phyloP scores from a whole-genome alignment of 2,888 invertebrate genomes.

The Augiades crinisus region DNA sequence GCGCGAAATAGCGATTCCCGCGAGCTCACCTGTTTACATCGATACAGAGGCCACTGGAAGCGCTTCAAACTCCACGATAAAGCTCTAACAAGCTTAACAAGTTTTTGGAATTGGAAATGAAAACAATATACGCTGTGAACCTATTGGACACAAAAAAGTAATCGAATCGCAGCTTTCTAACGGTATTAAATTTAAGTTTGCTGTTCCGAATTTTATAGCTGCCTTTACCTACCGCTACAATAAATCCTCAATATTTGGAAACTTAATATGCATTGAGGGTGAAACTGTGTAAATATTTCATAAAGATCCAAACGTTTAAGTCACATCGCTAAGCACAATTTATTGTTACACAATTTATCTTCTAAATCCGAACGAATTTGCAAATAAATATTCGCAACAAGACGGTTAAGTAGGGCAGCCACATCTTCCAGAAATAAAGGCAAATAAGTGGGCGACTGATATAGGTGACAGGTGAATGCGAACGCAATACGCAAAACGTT shows the following conservation, averaged over 20 bases:
- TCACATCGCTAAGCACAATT: neutral
- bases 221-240: conserved; percentile 55
- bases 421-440: conserved; percentile 17
- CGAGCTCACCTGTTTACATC: conserved; percentile 65
- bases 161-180: too few species aligned
- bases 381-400: conserved; percentile 16
- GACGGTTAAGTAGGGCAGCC: conserved; percentile 13
- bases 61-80: conserved; percentile 19
- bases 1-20: conserved; percentile 77
- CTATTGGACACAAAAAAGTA: neutral
- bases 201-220: conserved; percentile 39
- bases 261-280: too few species aligned
- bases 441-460: conserved; percentile 11
- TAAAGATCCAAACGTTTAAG: too few species aligned
- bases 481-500: neutral
- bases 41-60: conserved; percentile 37
- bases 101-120: conserved; percentile 4
- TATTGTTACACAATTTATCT: conserved; percentile 4
- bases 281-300: too few species aligned
- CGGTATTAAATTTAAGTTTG: too few species aligned
- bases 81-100: conserved; percentile 3
- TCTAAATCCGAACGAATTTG: conserved; percentile 7
- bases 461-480: conserved; percentile 3
- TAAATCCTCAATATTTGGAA: too few species aligned
- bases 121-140: neutral